Evolutionary conservation across 1,140 invertebrate genomes (phyloP), one percentile per base, ranked within the genome.

Genomic region (Drosophila dunni): DNA sequence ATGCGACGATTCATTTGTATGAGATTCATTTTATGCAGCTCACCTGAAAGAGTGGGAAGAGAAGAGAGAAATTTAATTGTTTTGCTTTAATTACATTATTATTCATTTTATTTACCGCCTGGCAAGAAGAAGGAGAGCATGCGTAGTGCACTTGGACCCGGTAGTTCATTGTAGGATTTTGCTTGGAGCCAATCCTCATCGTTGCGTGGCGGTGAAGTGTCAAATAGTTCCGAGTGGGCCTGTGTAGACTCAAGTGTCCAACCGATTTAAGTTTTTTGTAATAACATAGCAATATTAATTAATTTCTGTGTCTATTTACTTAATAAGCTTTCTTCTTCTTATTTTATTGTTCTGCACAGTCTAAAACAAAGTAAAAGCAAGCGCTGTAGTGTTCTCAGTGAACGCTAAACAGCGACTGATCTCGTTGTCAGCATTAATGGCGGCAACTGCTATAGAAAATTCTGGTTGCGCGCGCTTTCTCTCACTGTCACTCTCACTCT

Each of bases 131-230:
- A 72, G 2, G 77, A 74, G n/a, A 91, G 2, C 7, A 79, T 42
- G 10, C 72, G 75, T 13, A 50, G 46, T 0, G 13, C 36, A 7
- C 54, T 71, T 1, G 90, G 90, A 44, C 90, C 90, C 2, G 90
- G 90, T 11, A 91, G 58, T 17, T 65, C 58, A 2, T 7, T 10
- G 40, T 72, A 91, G 2, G 73, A n/a, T 11, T 71, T 90, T 0
- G 90, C 90, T 34, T 78, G 57, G 17, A 72, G 51, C 90, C 90
- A 91, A 53, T 84, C 84, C 3, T 67, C 72, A 54, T 91, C 82
- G 0, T 20, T 54, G 1, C 88, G 74, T 8, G 66, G 17, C 1
- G 54, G 57, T 17, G 72, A 44, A 7, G 44, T 51, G n/a, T 75
- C 86, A 10, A 60, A 60, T 7, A 79, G 38, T 38, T 83, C 69